phyloP scores from a whole-genome alignment of 30 jellyfish, hydroid and myxozoan genomes.

The Aurelia sp. region DNA sequence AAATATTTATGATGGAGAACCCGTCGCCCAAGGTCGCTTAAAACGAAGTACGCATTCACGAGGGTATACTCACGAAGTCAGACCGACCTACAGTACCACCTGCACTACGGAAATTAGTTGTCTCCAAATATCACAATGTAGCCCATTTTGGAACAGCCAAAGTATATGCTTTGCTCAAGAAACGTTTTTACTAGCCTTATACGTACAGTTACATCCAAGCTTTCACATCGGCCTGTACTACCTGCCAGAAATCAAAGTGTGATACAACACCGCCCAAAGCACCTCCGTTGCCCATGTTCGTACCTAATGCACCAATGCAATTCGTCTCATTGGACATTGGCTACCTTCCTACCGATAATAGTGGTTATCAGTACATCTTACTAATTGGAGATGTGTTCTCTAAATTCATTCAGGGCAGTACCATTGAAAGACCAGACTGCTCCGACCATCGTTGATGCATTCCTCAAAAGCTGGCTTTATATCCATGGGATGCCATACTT shows the following conservation, averaged over 20 bases:
- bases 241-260: slow-evolving; percentile 62
- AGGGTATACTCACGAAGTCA: slow-evolving; percentile 48
- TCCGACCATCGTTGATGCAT: slow-evolving; percentile 41
- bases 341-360: slow-evolving; percentile 28
- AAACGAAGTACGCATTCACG: slow-evolving; percentile 39
- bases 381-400: slow-evolving; percentile 64
- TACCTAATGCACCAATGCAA: slow-evolving; percentile 63
- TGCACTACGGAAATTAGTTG: slow-evolving; percentile 16
- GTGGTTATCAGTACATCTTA: slow-evolving; percentile 57
- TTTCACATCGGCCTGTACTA: slow-evolving; percentile 23
- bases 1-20: not conserved
- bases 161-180: slow-evolving; percentile 41
- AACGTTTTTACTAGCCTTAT: slow-evolving; percentile 67
- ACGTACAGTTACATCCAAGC: slow-evolving; percentile 24
- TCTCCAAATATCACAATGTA: slow-evolving; percentile 23
- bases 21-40: slow-evolving; percentile 41
- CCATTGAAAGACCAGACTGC: slow-evolving; percentile 66
- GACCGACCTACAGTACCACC: slow-evolving; percentile 59
- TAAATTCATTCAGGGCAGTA: slow-evolving; percentile 47
- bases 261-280: slow-evolving; percentile 66
- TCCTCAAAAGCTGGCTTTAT: slow-evolving; percentile 12
- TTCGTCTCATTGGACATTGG: slow-evolving; percentile 55
- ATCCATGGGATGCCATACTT: slow-evolving; percentile 47
- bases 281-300: slow-evolving; percentile 45
- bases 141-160: slow-evolving; percentile 65